phyloP scores from a whole-genome alignment of 1,140 invertebrate species.

The Calliopsis andreniformis region DNA sequence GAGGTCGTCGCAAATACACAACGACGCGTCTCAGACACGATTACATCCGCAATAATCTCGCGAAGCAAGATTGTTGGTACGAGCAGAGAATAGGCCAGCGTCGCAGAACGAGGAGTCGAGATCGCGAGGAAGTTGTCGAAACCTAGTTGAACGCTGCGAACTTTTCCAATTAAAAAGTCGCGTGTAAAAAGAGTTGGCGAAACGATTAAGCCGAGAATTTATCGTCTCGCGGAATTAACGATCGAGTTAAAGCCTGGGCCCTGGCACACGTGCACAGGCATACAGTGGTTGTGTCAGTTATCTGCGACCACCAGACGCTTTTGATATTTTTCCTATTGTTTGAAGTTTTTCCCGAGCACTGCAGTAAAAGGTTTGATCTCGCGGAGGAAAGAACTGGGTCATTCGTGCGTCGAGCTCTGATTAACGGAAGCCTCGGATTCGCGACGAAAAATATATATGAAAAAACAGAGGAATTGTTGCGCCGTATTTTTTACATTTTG shows the following conservation, averaged over 20 bases:
- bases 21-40: slow-evolving; percentile 37
- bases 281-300: slow-evolving; percentile 9
- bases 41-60: slow-evolving; percentile 43
- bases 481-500: neutral
- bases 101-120: neutral
- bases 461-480: neutral
- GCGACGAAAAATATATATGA: neutral
- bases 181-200: neutral
- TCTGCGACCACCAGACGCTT: neutral
- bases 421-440: slow-evolving; percentile 34
- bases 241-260: neutral
- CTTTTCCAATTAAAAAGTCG: slow-evolving; percentile 12
- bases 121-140: too few relatives aligned
- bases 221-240: slow-evolving; percentile 14
- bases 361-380: slow-evolving; percentile 22
- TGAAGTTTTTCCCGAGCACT: neutral
- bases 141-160: neutral
- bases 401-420: slow-evolving; percentile 39
- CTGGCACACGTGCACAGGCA: neutral
- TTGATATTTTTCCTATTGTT: slow-evolving; percentile 19
- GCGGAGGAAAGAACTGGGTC: slow-evolving; percentile 19
- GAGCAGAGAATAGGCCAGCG: slow-evolving; percentile 1
- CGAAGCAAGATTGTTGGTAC: slow-evolving; percentile 13
- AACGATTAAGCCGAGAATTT: neutral
- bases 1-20: slow-evolving; percentile 53